A percentile compares a stretch with the other conserved stretches of the same genome.
phyloP scores from a whole-genome alignment of 2,888 invertebrate genomes.

The Melanotus villosus region DNA sequence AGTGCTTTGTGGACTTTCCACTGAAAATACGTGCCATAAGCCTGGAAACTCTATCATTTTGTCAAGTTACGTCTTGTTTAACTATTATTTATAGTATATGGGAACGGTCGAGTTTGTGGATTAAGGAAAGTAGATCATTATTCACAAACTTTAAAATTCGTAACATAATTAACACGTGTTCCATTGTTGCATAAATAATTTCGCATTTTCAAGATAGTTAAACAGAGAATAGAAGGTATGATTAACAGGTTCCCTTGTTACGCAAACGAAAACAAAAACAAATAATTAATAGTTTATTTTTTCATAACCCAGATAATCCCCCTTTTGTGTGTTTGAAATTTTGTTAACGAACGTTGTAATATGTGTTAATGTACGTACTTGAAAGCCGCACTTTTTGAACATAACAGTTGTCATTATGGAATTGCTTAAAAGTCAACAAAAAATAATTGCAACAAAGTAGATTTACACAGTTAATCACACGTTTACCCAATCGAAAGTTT shows the following conservation, averaged over 20 bases:
- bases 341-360: slow-evolving; percentile 30
- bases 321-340: slow-evolving; percentile 30
- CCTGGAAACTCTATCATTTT: too few relatives aligned
- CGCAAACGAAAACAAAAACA: too few relatives aligned
- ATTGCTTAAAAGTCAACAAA: slow-evolving; percentile 13
- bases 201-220: slow-evolving; percentile 21
- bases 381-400: slow-evolving; percentile 17
- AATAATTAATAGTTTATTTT: slow-evolving; percentile 36
- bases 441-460: slow-evolving; percentile 16
- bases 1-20: too few relatives aligned
- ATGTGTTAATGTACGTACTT: slow-evolving; percentile 36
- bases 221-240: slow-evolving; percentile 14
- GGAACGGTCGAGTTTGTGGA: neutral
- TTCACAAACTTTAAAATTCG: slow-evolving; percentile 16
- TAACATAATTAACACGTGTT: slow-evolving; percentile 10
- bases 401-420: slow-evolving; percentile 10
- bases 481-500: slow-evolving; percentile 30
- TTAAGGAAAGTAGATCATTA: slow-evolving; percentile 11
- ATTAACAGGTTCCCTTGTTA: slow-evolving; percentile 33
- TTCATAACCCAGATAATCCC: slow-evolving; percentile 29
- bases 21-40: too few relatives aligned
- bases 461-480: slow-evolving; percentile 25
- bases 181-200: slow-evolving; percentile 24
- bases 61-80: too few relatives aligned
- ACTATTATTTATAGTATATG: too few relatives aligned